Percentiles rank a stretch among this genome's conserved stretches.
Evolutionary conservation across 2,113 vertebrate species (phyloP).

Genomic region (Heliornis fulica): DNA sequence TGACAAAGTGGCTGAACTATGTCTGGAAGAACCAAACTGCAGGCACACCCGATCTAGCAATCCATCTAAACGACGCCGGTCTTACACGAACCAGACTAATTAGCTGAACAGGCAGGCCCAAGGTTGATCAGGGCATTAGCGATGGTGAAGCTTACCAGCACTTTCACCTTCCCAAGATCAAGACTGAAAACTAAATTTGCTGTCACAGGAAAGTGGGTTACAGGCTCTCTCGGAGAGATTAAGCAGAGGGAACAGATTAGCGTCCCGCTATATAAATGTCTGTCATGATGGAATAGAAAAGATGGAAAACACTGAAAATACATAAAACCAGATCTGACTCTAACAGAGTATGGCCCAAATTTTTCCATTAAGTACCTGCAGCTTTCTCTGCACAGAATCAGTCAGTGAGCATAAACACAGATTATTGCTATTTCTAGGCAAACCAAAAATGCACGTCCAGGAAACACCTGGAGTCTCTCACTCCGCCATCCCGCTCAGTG

Average conservation of each 20-base stretch:
- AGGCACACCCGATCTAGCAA: not conserved
- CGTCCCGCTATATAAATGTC: not conserved
- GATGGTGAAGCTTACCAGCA: not conserved
- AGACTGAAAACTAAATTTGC: not conserved
- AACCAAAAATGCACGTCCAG: not conserved
- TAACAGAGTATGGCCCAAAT: not conserved
- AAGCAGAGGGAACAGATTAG: not conserved
- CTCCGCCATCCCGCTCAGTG: not conserved
- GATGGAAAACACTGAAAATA: not conserved
- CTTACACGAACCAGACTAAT: not conserved
- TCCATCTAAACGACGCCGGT: not conserved
- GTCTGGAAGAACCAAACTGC: not conserved
- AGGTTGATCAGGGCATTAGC: not conserved
- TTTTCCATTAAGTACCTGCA: slow-evolving; percentile 18
- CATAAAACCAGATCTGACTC: not conserved
- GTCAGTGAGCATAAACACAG: not conserved
- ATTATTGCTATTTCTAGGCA: not conserved
- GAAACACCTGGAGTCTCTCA: slow-evolving; percentile 22
- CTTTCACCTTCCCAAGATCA: not conserved
- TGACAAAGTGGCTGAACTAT: not conserved
- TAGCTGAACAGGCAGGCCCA: not conserved
- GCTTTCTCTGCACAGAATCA: slow-evolving; percentile 2
- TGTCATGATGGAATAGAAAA: not conserved
- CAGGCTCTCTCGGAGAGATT: not conserved
- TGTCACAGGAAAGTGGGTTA: not conserved